Percentiles rank a stretch among this genome's conserved stretches.
Conservation (phyloP, 2,888 invertebrate genomes). For the Metalampra italica region DNA sequence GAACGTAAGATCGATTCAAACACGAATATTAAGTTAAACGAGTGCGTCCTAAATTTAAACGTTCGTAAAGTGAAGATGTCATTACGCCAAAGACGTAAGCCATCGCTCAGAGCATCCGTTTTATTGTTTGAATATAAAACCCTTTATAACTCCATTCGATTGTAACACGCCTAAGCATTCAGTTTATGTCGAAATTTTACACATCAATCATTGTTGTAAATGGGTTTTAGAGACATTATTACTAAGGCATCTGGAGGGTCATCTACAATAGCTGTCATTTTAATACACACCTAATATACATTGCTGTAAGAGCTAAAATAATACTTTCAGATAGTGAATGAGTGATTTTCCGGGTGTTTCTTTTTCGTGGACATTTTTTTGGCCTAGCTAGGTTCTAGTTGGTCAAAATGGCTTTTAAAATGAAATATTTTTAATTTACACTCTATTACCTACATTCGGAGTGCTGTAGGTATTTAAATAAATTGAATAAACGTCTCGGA, state of each 20-base stretch:
- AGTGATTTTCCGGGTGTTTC: too few relatives aligned
- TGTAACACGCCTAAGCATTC: constrained; percentile 50
- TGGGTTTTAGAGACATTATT: constrained; percentile 1
- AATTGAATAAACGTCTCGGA: too few relatives aligned
- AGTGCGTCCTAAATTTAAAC: constrained; percentile 58
- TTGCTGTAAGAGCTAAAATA: too few relatives aligned
- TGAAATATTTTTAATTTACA: too few relatives aligned
- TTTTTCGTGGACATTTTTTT: too few relatives aligned
- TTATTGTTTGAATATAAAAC: constrained; percentile 72
- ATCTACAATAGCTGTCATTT: too few relatives aligned
- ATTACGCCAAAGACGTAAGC: constrained; percentile 60
- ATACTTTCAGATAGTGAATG: too few relatives aligned
- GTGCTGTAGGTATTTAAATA: too few relatives aligned
- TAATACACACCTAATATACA: too few relatives aligned
- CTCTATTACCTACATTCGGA: too few relatives aligned
- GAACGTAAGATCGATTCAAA: constrained; percentile 24
- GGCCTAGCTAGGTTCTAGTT: too few relatives aligned
- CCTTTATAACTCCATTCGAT: constrained; percentile 61
- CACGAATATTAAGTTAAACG: constrained; percentile 55
- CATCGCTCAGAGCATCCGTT: constrained; percentile 62
- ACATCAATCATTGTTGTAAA: constrained; percentile 22
- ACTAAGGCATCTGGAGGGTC: background rate
- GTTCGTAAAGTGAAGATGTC: constrained; percentile 62
- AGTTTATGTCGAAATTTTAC: constrained; percentile 47
- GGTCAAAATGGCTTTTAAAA: too few relatives aligned